Base-by-base conservation (phyloP, 2,113 vertebrate species). In the Bambusicola thoracicus region DNA sequence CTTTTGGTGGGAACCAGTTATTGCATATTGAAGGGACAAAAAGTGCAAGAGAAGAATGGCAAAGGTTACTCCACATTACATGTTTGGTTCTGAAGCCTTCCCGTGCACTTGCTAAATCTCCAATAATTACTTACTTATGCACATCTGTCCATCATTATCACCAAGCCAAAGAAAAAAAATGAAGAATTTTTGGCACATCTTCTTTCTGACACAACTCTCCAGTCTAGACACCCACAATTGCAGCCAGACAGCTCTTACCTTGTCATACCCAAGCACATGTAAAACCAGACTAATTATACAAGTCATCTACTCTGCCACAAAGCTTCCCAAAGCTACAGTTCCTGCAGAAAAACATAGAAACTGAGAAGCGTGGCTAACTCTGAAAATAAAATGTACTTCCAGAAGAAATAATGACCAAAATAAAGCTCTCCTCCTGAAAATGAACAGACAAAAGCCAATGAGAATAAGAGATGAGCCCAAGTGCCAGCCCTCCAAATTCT, bases 231-330 rank as follows among this genome's bases (percentile, higher is more conserved):
- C 40, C 73, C 83, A 65, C 12, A 1, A 2, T 73, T 59, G 56
- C 92, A 93, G 74, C 48, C 90, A 86, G 74, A 92, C 95, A 93
- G 55, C 58, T 89, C 94, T 44, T 21, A 91, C 91, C 92, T 85
- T 91, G 91, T 93, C 70, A 18, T 17, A 30, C 36, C 73, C 41
- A 1, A 76, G 75, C 62, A 59, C 87, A 91, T 0, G 0, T 19
- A 38, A 91, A 87, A 30, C 62, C 78, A 95, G 89, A 82, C 70
- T 95, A 9, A 93, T 94, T 92, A 68, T 32, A 76, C 74, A 94
- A 89, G 58, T 53, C 67, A 69, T 5, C 18, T 65, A 34, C 40
- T n/a, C 36, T 82, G 84, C 89, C 87, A 94, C 92, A 92, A 27
- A 92, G 44, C 81, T 82, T n/a, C 86, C 40, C 81, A 76, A 44